A percentile compares a stretch with the other conserved stretches of the same genome.
Evolutionary conservation across 2,113 vertebrate species (phyloP).

Genomic region (Vulpes lagopus): DNA sequence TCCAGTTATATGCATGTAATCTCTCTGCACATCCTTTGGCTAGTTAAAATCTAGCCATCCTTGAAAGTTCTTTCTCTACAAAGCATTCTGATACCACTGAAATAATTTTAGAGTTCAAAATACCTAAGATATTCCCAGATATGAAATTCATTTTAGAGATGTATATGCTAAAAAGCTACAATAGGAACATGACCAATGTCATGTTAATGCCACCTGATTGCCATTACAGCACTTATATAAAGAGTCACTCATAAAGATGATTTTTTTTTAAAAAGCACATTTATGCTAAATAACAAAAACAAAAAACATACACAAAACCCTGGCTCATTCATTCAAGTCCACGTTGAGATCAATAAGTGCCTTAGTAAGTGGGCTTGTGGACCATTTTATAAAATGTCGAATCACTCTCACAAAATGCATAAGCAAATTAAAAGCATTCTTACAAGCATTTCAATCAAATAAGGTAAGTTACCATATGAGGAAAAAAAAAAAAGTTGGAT

Average conservation of each 20-base stretch:
- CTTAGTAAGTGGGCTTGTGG: not conserved
- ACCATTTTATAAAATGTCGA: not conserved
- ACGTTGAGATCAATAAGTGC: not conserved
- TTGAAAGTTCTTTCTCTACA: not conserved
- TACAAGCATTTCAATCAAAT: not conserved
- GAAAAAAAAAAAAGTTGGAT: not conserved
- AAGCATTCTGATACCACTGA: not conserved
- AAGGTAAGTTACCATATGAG: not conserved
- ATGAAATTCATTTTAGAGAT: not conserved
- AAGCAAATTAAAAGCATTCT: not conserved
- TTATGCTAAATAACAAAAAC: not conserved
- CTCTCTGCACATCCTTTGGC: not conserved
- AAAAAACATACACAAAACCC: not conserved
- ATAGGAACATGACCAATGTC: not conserved
- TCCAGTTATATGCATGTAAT: not conserved
- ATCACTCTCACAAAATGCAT: not conserved
- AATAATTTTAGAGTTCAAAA: conserved; percentile 1
- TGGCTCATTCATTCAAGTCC: not conserved
- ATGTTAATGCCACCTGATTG: not conserved
- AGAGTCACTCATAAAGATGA: not conserved
- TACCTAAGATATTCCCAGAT: not conserved
- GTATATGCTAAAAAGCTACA: not conserved
- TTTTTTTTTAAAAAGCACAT: not conserved
- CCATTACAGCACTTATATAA: not conserved
- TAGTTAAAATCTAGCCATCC: not conserved